Conservation (phyloP, 2,888 invertebrate genomes). For the Orthosia incerta region DNA sequence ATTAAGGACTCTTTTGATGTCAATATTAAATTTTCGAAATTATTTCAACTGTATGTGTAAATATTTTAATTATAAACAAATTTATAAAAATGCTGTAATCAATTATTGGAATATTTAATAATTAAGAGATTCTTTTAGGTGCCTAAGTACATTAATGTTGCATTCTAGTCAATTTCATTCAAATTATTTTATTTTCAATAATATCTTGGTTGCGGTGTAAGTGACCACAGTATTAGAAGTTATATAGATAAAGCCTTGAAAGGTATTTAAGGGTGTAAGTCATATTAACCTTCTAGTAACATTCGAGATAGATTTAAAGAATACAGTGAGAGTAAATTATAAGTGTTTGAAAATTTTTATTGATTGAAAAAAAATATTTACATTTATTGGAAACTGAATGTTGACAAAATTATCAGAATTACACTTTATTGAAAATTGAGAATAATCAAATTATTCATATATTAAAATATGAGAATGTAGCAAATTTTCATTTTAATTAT, state of each 20-base stretch:
- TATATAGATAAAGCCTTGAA: constrained; percentile 58
- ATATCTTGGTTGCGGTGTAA: constrained; percentile 42
- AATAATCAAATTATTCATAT: constrained; percentile 78
- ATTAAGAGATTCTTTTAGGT: constrained; percentile 69
- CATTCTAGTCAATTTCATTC: constrained; percentile 86
- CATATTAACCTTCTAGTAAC: constrained; percentile 57
- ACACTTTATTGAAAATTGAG: constrained; percentile 76
- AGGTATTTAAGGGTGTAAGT: constrained; percentile 60
- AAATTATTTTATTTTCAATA: constrained; percentile 67
- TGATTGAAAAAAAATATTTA: constrained; percentile 64
- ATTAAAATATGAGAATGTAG: constrained; percentile 66
- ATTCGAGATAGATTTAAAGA: constrained; percentile 62
- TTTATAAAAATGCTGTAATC: constrained; percentile 56
- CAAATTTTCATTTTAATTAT: constrained; percentile 65
- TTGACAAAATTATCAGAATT: constrained; percentile 72
- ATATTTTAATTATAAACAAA: constrained; percentile 55
- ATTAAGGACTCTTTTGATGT: constrained; percentile 62
- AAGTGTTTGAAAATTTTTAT: constrained; percentile 67
- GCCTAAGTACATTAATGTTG: constrained; percentile 78
- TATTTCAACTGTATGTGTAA: constrained; percentile 57
- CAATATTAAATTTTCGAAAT: constrained; percentile 57
- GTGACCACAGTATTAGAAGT: constrained; percentile 65
- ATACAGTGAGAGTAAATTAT: constrained; percentile 74
- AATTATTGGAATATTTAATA: constrained; percentile 58
- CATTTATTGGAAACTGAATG: constrained; percentile 70